Base-by-base conservation (phyloP, 2,888 invertebrate genomes). In the Polymixis lichenea region DNA sequence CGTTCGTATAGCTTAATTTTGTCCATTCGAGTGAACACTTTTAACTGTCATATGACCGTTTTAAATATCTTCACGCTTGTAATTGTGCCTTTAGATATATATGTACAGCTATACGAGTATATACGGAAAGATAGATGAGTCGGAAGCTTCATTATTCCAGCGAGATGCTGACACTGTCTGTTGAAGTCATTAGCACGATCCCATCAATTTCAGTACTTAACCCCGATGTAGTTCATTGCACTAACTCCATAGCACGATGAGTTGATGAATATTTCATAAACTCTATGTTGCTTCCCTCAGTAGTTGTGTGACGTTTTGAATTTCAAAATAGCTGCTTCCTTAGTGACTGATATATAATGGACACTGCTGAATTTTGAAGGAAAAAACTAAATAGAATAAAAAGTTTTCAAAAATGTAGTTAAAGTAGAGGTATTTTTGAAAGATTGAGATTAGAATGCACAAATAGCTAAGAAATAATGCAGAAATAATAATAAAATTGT, bases 201-300 rank as follows among this genome's bases (percentile, higher is more conserved):
- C 72, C 72, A 83, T 78, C 79, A 81, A 83, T 83, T 83, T 70
- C 32, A 66, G 17, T 79, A 83, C 83, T 81, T 81, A 83, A 81
- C 81, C 83, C 61, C 73, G 68, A 78, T 78, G 60, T 56, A 83
- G 81, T 78, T 83, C 83, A 79, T 72, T 78, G 84, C 81, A 83
- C 83, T 58, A 66, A 6, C 67, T 67, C 56, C 65, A 78, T 53
- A 25, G 56, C 72, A 9, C 15, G 61, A 56, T 46, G 65, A 82
- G 70, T 58, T 61, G 56, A 71, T 80, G 80, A 71, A 80, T 82
- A 83, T 80, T 82, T 82, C 78, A 78, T 83, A 72, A 55, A 53
- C 72, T 68, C 62, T 65, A 46, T 81, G 53, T 53, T 53, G 64
- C 78, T 80, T 55, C 65, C 65, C 32, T 55, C 58, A n/a, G 11